Percentiles rank a stretch among this genome's conserved stretches.
phyloP scores from a whole-genome alignment of 2,797 vertebrate genomes.

The Enteromius argenteus region DNA sequence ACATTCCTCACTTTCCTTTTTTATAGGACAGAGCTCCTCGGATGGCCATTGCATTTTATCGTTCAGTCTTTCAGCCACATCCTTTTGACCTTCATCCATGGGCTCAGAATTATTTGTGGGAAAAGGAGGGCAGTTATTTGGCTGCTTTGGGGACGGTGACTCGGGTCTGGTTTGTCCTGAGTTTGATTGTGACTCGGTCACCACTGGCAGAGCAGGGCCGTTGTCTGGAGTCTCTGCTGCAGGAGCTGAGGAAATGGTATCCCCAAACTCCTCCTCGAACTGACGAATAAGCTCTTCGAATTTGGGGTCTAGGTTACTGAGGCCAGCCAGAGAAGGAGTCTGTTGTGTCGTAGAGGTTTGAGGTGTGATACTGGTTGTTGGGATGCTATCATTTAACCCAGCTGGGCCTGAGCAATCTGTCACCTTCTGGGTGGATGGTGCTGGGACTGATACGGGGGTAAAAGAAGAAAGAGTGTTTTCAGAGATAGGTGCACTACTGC shows the following conservation, averaged over 20 bases:
- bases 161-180: constrained; percentile 69
- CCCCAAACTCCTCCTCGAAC: constrained; percentile 95
- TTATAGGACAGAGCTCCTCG: constrained; percentile 54
- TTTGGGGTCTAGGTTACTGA: constrained; percentile 88
- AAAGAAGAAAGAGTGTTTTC: constrained; percentile 67
- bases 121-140: constrained; percentile 51
- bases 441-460: constrained; percentile 53
- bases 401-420: constrained; percentile 60
- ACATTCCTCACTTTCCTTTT: constrained; percentile 53
- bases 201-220: constrained; percentile 53
- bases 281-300: constrained; percentile 94
- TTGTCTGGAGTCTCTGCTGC: constrained; percentile 25
- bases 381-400: constrained; percentile 61
- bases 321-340: constrained; percentile 65
- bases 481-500: constrained; percentile 69
- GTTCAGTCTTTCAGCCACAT: constrained; percentile 52
- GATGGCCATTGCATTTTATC: constrained; percentile 58
- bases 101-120: constrained; percentile 61
- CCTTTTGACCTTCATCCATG: constrained; percentile 66
- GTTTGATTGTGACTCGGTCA: constrained; percentile 63
- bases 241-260: constrained; percentile 67
- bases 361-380: constrained; percentile 61
- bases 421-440: constrained; percentile 61
- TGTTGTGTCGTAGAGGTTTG: constrained; percentile 72
- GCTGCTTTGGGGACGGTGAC: constrained; percentile 63